These are phyloP conservation scores for Anthopleura xanthogrammica DNA, from an alignment of 92 coral and sea anemone genomes.

Conservation along the genomic window DNA sequence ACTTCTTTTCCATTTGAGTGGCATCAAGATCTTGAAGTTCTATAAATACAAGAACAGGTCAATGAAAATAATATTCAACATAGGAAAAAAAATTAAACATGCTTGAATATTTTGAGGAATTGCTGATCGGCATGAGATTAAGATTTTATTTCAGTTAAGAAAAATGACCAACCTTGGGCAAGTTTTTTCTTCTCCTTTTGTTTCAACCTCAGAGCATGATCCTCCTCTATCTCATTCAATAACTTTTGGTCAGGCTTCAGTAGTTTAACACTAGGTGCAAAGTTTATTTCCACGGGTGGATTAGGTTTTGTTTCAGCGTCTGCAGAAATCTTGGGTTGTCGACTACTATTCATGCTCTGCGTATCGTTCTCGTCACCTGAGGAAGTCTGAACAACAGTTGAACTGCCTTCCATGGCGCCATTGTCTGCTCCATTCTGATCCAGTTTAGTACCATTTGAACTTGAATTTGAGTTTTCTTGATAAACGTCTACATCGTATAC, in stretches of 20 bases:
- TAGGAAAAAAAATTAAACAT: not conserved
- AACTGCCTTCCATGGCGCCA: not conserved
- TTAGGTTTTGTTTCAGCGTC: not conserved
- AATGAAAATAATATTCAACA: not conserved
- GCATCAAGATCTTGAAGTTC: constrained; percentile 19
- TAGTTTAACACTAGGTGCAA: not conserved
- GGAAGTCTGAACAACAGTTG: not conserved
- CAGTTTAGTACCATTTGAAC: not conserved
- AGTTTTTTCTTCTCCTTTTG: constrained; percentile 32
- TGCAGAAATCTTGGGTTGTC: not conserved
- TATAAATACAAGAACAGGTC: not conserved
- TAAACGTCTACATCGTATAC: not conserved
- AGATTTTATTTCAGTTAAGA: not conserved
- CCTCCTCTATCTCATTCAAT: constrained; percentile 51
- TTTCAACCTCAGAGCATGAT: constrained; percentile 35
- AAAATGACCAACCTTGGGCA: constrained; percentile 12
- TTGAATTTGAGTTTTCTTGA: not conserved
- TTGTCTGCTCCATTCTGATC: not conserved
- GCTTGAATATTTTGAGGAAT: no score
- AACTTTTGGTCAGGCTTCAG: constrained; percentile 21
- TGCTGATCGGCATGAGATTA: no score
- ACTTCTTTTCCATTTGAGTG: constrained; percentile 27
- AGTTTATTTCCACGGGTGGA: not conserved
- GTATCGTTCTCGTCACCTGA: not conserved
- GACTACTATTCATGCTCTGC: not conserved